These are phyloP conservation scores for Cheilosia scutellata DNA, from an alignment of 2,888 invertebrate species.

Conservation along the genomic window DNA sequence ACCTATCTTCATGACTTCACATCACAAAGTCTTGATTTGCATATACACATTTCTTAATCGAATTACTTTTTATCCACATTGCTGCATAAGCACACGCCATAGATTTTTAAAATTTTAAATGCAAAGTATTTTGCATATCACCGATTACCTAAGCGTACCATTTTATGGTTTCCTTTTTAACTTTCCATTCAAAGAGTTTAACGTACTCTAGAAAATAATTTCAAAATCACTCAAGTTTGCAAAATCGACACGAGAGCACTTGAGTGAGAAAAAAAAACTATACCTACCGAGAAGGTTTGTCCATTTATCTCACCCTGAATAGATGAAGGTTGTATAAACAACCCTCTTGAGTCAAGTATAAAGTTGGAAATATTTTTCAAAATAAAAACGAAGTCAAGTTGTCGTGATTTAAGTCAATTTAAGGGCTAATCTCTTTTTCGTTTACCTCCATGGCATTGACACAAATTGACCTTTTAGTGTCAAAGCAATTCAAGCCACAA, in stretches of 20 bases:
- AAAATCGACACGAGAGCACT: conserved; percentile 57
- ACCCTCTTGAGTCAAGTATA: neutral
- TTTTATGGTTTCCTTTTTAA: conserved; percentile 56
- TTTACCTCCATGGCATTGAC: conserved; percentile 7
- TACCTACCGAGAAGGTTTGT: conserved; percentile 52
- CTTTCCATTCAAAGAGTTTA: conserved; percentile 72
- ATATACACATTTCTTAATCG: conserved; percentile 19
- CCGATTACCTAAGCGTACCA: conserved; percentile 53
- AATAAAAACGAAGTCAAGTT: neutral
- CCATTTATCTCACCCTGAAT: conserved; percentile 23
- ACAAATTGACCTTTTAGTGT: conserved; percentile 45
- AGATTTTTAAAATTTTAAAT: conserved; percentile 25
- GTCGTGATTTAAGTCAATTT: conserved; percentile 18
- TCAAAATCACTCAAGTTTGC: conserved; percentile 72
- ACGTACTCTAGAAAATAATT: conserved; percentile 60
- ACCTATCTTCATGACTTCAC: no score
- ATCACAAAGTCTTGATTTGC: neutral
- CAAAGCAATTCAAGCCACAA: conserved; percentile 20
- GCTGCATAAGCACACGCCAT: conserved; percentile 2
- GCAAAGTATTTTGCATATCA: conserved; percentile 60
- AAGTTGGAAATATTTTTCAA: neutral
- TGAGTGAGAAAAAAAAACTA: conserved; percentile 49
- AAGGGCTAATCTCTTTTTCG: conserved; percentile 5
- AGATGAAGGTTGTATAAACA: neutral
- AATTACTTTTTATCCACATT: conserved; percentile 31